Conservation (phyloP, 2,888 invertebrate genomes). For the Parnassius smintheus region DNA sequence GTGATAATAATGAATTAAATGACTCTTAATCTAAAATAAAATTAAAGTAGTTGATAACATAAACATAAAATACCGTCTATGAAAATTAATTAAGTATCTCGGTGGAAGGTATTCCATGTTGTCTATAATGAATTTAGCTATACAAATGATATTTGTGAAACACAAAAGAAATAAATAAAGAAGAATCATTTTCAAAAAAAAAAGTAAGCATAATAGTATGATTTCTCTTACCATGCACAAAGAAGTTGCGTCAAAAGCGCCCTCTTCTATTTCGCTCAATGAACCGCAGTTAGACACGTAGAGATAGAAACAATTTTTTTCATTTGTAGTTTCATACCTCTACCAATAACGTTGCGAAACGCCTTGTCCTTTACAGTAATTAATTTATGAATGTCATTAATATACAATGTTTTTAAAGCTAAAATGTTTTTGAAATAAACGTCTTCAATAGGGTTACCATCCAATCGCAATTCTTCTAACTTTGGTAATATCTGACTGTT, state of each 20-base stretch:
- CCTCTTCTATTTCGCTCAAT: slow-evolving; percentile 60
- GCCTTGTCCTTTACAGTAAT: slow-evolving; percentile 63
- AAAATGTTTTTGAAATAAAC: slow-evolving; percentile 74
- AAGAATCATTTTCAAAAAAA: no score
- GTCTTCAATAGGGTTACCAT: slow-evolving; percentile 73
- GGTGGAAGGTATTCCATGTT: no score
- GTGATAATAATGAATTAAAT: slow-evolving; percentile 38
- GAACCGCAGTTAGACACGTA: slow-evolving; percentile 70
- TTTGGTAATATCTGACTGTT: slow-evolving; percentile 66
- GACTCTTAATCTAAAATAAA: slow-evolving; percentile 33
- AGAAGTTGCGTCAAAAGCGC: slow-evolving; percentile 73
- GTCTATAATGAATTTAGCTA: no score
- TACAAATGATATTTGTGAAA: no score
- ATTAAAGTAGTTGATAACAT: slow-evolving; percentile 31
- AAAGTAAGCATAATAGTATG: no score
- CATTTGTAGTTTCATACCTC: slow-evolving; percentile 46
- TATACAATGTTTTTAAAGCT: slow-evolving; percentile 63
- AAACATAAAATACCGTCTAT: neutral
- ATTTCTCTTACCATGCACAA: slow-evolving; percentile 75
- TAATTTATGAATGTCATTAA: slow-evolving; percentile 62
- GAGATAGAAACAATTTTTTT: slow-evolving; percentile 68
- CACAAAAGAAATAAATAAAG: no score
- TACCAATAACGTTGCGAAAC: slow-evolving; percentile 72
- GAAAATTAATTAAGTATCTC: no score
- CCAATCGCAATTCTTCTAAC: slow-evolving; percentile 72